Evolutionary conservation across 2,888 invertebrate species (phyloP).

Genomic region (Carabus problematicus): DNA sequence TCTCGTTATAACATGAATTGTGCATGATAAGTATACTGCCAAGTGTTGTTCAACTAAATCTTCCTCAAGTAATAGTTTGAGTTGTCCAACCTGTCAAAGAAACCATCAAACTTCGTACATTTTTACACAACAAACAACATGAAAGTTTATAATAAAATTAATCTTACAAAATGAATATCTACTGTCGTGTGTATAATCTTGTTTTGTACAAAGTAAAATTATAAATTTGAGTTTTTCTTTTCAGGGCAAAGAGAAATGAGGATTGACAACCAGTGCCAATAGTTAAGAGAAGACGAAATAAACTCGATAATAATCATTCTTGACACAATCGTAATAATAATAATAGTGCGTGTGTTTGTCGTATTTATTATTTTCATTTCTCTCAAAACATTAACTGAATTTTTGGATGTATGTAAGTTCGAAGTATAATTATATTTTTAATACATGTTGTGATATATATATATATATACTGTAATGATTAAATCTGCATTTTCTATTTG

Average conservation of each 20-base stretch:
- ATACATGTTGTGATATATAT: slow-evolving; percentile 38
- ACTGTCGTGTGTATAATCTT: slow-evolving; percentile 24
- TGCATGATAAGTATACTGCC: slow-evolving; percentile 35
- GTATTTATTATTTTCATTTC: slow-evolving; percentile 25
- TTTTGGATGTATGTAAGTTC: slow-evolving; percentile 37
- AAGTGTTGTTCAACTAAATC: slow-evolving; percentile 19
- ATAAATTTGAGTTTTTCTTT: slow-evolving; percentile 40
- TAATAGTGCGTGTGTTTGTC: slow-evolving; percentile 15
- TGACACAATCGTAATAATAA: slow-evolving; percentile 17
- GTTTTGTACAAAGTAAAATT: slow-evolving; percentile 30
- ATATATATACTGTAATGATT: slow-evolving; percentile 32
- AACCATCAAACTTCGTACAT: slow-evolving; percentile 30
- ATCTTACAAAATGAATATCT: slow-evolving; percentile 19
- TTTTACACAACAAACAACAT: slow-evolving; percentile 31
- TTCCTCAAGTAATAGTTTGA: too few species aligned
- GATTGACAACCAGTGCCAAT: slow-evolving; percentile 29
- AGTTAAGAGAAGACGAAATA: slow-evolving; percentile 22
- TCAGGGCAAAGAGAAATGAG: slow-evolving; percentile 41
- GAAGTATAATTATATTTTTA: slow-evolving; percentile 37
- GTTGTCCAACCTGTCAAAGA: too few species aligned
- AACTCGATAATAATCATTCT: not conserved
- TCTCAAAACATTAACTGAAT: slow-evolving; percentile 18
- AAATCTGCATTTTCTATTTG: slow-evolving; percentile 40
- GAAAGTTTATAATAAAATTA: slow-evolving; percentile 34
- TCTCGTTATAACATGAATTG: too few species aligned